Conservation (phyloP, 1,140 invertebrate species). For the Akabosia matsudoensis region DNA sequence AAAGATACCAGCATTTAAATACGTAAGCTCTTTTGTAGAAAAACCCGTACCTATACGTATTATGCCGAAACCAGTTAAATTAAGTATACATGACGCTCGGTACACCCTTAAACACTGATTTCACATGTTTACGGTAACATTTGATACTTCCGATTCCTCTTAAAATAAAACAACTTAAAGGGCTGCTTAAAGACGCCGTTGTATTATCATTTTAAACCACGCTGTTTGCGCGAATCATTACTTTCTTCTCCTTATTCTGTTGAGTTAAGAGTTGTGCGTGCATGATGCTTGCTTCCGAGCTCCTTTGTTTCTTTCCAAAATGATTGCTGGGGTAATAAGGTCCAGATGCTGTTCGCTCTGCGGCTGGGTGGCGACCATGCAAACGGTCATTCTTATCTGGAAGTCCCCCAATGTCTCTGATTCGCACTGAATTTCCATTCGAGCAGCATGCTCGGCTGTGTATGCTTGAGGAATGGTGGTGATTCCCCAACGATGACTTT, state of each 20-base stretch:
- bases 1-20: no score
- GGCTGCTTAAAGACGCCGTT: no score
- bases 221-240: constrained; percentile 44
- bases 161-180: no score
- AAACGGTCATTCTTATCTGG: constrained; percentile 27
- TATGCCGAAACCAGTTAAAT: no score
- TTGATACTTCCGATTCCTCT: no score
- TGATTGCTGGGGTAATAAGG: constrained; percentile 38
- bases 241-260: constrained; percentile 31
- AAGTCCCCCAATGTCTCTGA: constrained; percentile 24
- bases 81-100: no score
- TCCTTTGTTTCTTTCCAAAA: constrained; percentile 38
- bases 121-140: no score
- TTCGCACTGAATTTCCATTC: constrained; percentile 35
- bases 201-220: constrained; percentile 37
- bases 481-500: constrained; percentile 33
- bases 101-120: no score
- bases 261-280: constrained; percentile 1
- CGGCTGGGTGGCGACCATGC: constrained; percentile 14
- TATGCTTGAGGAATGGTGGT: background rate
- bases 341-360: constrained; percentile 33
- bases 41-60: no score
- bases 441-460: constrained; percentile 16
- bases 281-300: constrained; percentile 28
- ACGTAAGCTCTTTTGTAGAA: no score